These are phyloP conservation scores for Desmophyllum pertusum DNA, from an alignment of 92 coral and sea anemone genomes.

Conservation along the genomic window DNA sequence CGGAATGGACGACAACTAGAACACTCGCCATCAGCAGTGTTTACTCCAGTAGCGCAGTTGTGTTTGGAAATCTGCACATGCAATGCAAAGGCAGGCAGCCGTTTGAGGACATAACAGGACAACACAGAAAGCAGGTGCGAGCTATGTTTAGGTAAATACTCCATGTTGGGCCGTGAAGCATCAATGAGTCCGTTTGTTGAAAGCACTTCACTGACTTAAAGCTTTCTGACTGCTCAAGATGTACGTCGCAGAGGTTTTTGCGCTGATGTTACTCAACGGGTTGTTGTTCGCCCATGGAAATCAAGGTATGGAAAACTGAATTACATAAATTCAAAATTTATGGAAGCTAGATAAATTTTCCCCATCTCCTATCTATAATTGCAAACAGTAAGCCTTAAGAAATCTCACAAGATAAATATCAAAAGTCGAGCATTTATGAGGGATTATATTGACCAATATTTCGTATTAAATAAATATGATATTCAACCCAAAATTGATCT, in stretches of 20 bases:
- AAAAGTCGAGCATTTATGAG: too few relatives aligned
- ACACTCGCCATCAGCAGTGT: neutral
- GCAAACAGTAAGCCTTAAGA: too few relatives aligned
- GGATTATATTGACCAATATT: too few relatives aligned
- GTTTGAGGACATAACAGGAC: neutral
- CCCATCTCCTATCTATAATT: too few relatives aligned
- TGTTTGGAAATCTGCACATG: neutral
- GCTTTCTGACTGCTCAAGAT: neutral
- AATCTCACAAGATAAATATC: too few relatives aligned
- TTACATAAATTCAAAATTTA: too few relatives aligned
- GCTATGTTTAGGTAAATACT: neutral
- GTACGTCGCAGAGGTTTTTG: neutral
- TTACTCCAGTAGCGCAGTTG: neutral
- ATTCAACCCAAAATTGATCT: too few relatives aligned
- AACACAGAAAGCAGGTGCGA: neutral
- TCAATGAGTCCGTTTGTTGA: neutral
- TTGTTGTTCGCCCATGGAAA: neutral
- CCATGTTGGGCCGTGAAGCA: neutral
- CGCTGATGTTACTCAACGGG: neutral
- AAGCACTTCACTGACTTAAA: neutral
- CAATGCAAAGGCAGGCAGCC: neutral
- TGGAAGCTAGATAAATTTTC: too few relatives aligned
- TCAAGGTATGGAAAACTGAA: conserved; percentile 4
- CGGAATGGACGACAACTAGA: neutral
- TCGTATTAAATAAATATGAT: too few relatives aligned